A percentile compares a stretch with the other conserved stretches of the same genome.
These are phyloP conservation scores for Pseudomyrmex flavicornis DNA, from an alignment of 1,140 invertebrate genomes.

Conservation along the genomic window DNA sequence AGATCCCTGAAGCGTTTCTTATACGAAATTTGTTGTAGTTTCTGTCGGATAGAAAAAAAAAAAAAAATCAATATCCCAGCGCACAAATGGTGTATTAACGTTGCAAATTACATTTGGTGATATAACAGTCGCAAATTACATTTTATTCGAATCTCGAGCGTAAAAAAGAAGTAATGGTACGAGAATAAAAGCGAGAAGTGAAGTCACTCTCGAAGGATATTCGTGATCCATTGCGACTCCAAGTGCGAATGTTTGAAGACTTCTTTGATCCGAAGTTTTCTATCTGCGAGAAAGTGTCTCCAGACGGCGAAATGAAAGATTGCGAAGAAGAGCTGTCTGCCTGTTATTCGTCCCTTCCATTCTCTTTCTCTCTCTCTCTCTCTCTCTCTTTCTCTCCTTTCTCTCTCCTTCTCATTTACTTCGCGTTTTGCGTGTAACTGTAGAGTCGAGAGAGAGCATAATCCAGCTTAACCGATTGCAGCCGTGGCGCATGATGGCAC, in stretches of 20 bases:
- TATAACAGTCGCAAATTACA: slow-evolving; percentile 7
- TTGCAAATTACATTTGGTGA: no score
- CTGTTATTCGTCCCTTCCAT: slow-evolving; percentile 25
- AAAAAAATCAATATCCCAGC: no score
- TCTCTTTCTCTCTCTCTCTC: slow-evolving; percentile 10
- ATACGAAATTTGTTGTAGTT: not conserved
- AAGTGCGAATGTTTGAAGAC: slow-evolving; percentile 35
- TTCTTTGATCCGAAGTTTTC: slow-evolving; percentile 39
- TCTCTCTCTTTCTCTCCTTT: not conserved
- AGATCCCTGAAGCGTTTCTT: not conserved
- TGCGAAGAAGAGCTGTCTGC: slow-evolving; percentile 41
- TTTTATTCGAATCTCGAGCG: not conserved
- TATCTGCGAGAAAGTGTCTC: slow-evolving; percentile 40
- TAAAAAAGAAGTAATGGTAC: not conserved
- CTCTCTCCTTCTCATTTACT: not conserved
- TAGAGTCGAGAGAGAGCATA: slow-evolving; percentile 43
- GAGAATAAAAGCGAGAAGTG: slow-evolving; percentile 1
- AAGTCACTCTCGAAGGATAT: slow-evolving; percentile 1
- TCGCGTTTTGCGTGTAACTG: not conserved
- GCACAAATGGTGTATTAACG: no score
- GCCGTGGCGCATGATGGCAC: slow-evolving; percentile 57
- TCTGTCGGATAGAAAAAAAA: no score
- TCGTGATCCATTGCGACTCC: slow-evolving; percentile 37
- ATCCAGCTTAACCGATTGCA: slow-evolving; percentile 69
- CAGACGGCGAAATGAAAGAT: slow-evolving; percentile 61